Percentiles rank a stretch among this genome's conserved stretches.
phyloP scores from a whole-genome alignment of 2,113 vertebrate genomes.

The Corythaixoides concolor region DNA sequence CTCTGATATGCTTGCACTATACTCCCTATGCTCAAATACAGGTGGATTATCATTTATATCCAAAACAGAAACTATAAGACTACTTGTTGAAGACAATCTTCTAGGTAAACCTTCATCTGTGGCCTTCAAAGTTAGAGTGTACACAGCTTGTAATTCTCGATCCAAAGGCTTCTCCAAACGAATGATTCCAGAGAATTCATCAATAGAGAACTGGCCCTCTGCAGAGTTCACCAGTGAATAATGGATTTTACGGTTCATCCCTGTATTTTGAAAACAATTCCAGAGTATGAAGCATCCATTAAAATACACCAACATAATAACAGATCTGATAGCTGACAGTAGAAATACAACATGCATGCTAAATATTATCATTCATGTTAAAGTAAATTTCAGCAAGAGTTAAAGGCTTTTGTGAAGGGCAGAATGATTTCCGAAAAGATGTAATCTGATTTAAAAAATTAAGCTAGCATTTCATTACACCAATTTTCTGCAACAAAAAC shows the following conservation, averaged over 20 bases:
- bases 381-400: not conserved
- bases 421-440: not conserved
- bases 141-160: conserved; percentile 84
- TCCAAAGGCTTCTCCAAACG: conserved; percentile 87
- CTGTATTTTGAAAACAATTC: conserved; percentile 69
- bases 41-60: conserved; percentile 98
- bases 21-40: conserved; percentile 93
- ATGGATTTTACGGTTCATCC: conserved; percentile 83
- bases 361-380: not conserved
- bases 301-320: not conserved
- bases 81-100: conserved; percentile 79
- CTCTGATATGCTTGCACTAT: conserved; percentile 84
- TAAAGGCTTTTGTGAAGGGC: not conserved
- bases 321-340: not conserved
- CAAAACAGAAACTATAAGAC: conserved; percentile 86
- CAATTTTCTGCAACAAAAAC: not conserved
- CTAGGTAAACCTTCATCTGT: conserved; percentile 86
- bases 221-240: conserved; percentile 87
- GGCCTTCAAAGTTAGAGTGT: conserved; percentile 83
- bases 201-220: conserved; percentile 91
- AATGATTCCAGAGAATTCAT: conserved; percentile 87
- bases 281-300: not conserved
- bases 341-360: not conserved
- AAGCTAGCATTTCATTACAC: not conserved
- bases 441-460: not conserved